Conservation (phyloP, 2,797 vertebrate genomes). For the Rhabdomys pumilio region DNA sequence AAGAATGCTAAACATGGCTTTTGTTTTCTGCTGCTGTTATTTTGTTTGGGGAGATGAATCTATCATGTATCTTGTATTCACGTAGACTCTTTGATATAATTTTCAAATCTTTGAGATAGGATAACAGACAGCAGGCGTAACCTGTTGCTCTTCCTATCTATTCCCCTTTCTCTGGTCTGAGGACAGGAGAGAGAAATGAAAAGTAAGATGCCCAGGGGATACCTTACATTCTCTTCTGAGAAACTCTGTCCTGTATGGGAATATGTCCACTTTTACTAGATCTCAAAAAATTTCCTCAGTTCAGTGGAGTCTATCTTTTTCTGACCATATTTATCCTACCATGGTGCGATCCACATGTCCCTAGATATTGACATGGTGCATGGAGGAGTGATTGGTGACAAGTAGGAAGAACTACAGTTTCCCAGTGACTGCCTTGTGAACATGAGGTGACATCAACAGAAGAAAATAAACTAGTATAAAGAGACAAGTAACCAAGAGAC, state of each 20-base stretch:
- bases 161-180: neutral
- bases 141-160: neutral
- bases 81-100: neutral
- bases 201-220: neutral
- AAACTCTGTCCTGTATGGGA: neutral
- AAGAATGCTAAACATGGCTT: neutral
- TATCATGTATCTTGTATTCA: neutral
- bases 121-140: neutral
- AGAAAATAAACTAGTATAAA: neutral
- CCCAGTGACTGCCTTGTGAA: neutral
- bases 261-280: neutral
- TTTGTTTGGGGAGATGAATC: neutral
- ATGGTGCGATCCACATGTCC: neutral
- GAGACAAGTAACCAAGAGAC: neutral
- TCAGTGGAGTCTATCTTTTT: neutral
- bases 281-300: slow-evolving; percentile 22
- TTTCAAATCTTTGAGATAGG: neutral
- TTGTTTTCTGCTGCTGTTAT: neutral
- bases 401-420: neutral
- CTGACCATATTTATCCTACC: neutral
- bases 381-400: fast-evolving
- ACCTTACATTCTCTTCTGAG: slow-evolving; percentile 46
- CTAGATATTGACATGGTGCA: neutral
- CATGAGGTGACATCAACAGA: neutral
- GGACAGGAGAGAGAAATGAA: neutral